A percentile compares a stretch with the other conserved stretches of the same genome.
These are phyloP conservation scores for Pseudococcus longispinus DNA, from an alignment of 2,888 invertebrate genomes.

Conservation along the genomic window DNA sequence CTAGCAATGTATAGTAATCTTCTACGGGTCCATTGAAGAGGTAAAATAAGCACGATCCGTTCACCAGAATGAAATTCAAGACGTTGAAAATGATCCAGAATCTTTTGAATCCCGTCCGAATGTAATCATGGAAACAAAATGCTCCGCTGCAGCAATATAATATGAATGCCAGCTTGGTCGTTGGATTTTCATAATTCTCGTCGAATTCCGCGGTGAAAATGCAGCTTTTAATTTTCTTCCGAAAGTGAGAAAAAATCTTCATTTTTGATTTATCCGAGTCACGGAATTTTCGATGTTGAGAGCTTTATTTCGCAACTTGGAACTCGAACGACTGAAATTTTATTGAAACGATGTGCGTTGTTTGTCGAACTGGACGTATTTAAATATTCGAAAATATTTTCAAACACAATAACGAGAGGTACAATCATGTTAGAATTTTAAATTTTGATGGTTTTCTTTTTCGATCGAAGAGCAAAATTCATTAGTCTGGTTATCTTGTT, in stretches of 20 bases:
- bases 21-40: not conserved
- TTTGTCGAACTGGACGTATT: too few relatives aligned
- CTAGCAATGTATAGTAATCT: not conserved
- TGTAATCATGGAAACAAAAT: not conserved
- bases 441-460: too few relatives aligned
- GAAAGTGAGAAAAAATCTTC: not conserved
- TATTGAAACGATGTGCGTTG: too few relatives aligned
- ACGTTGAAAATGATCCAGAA: not conserved
- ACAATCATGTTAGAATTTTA: too few relatives aligned
- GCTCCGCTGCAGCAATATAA: not conserved
- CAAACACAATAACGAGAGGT: too few relatives aligned
- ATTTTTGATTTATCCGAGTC: not conserved
- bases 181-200: not conserved
- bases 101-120: not conserved
- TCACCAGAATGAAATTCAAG: not conserved
- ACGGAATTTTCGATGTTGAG: not conserved
- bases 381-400: too few relatives aligned
- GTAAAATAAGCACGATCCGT: not conserved
- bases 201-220: not conserved
- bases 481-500: too few relatives aligned
- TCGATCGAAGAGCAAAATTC: too few relatives aligned
- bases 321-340: not conserved
- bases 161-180: not conserved
- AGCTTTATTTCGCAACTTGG: not conserved
- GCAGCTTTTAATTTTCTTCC: not conserved